A percentile compares a stretch with the other conserved stretches of the same genome.
Evolutionary conservation across 1,140 invertebrate species (phyloP).

Genomic region (Thrips palmi): DNA sequence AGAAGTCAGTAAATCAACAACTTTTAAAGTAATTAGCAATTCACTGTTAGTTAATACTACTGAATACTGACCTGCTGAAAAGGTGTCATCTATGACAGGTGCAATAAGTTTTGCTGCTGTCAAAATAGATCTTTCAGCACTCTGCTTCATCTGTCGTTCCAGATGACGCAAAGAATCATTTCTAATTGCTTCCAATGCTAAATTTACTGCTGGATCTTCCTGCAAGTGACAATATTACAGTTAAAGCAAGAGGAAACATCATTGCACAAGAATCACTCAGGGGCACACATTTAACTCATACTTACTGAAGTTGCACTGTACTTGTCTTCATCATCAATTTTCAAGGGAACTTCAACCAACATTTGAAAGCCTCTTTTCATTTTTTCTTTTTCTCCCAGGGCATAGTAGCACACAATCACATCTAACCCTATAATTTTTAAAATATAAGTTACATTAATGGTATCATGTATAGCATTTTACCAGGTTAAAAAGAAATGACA

Average conservation of each 20-base stretch:
- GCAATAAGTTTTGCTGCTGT: constrained; percentile 85
- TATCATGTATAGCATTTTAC: not conserved
- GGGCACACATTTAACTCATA: constrained; percentile 9
- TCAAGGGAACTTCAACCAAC: constrained; percentile 69
- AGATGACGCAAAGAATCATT: constrained; percentile 60
- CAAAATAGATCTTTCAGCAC: constrained; percentile 71
- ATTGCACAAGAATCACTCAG: not conserved
- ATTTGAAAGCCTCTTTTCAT: constrained; percentile 86
- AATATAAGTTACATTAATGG: constrained; percentile 7
- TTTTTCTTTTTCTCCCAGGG: constrained; percentile 80
- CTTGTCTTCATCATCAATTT: constrained; percentile 69
- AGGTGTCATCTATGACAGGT: constrained; percentile 60
- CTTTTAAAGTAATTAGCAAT: not conserved
- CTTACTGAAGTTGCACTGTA: constrained; percentile 29
- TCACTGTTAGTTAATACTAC: not conserved
- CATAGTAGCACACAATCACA: constrained; percentile 82
- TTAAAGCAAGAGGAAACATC: constrained; percentile 1
- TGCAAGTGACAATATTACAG: constrained; percentile 18
- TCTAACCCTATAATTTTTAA: constrained; percentile 50
- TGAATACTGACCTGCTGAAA: constrained; percentile 42
- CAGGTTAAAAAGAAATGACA: not conserved
- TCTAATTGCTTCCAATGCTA: constrained; percentile 59
- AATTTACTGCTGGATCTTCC: constrained; percentile 50
- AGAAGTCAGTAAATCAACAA: constrained; percentile 5
- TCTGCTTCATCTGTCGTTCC: constrained; percentile 50